These are phyloP conservation scores for Hirundichthys speculiger DNA, from an alignment of 2,113 vertebrate species.

Conservation along the genomic window DNA sequence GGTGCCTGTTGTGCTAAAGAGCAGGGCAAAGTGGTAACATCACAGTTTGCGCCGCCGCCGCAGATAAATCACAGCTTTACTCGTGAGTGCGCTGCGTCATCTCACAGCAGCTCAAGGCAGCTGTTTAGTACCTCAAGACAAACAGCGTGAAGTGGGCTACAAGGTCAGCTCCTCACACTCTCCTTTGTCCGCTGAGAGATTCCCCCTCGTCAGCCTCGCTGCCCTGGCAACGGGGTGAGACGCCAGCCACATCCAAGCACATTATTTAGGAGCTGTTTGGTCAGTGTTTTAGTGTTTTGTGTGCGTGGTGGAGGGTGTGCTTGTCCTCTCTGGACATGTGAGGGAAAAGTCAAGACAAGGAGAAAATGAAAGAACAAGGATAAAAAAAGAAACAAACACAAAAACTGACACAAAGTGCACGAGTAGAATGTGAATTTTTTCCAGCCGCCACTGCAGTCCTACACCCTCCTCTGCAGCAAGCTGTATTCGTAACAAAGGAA, in stretches of 20 bases:
- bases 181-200: slow-evolving; percentile 72
- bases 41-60: slow-evolving; percentile 34
- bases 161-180: slow-evolving; percentile 56
- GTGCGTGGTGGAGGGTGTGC: slow-evolving; percentile 19
- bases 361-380: slow-evolving; percentile 14
- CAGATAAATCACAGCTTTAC: slow-evolving; percentile 65
- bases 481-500: slow-evolving; percentile 23
- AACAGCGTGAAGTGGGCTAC: slow-evolving; percentile 78
- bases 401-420: slow-evolving; percentile 14
- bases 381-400: slow-evolving; percentile 3
- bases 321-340: slow-evolving; percentile 35
- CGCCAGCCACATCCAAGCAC: slow-evolving; percentile 68
- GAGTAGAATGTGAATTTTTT: slow-evolving; percentile 56
- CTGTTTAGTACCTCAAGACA: slow-evolving; percentile 66
- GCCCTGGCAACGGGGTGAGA: slow-evolving; percentile 69
- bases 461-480: slow-evolving; percentile 2
- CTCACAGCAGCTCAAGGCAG: slow-evolving; percentile 30
- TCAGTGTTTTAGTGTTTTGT: slow-evolving; percentile 13
- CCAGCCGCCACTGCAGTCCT: slow-evolving; percentile 36
- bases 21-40: slow-evolving; percentile 45
- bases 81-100: slow-evolving; percentile 58
- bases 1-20: slow-evolving; percentile 13
- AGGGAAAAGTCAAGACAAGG: slow-evolving; percentile 35
- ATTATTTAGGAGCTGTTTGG: slow-evolving; percentile 34
- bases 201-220: slow-evolving; percentile 51